A percentile compares a stretch with the other conserved stretches of the same genome.
Conservation (phyloP, 1,140 invertebrate species). For the Elysia chlorotica region DNA sequence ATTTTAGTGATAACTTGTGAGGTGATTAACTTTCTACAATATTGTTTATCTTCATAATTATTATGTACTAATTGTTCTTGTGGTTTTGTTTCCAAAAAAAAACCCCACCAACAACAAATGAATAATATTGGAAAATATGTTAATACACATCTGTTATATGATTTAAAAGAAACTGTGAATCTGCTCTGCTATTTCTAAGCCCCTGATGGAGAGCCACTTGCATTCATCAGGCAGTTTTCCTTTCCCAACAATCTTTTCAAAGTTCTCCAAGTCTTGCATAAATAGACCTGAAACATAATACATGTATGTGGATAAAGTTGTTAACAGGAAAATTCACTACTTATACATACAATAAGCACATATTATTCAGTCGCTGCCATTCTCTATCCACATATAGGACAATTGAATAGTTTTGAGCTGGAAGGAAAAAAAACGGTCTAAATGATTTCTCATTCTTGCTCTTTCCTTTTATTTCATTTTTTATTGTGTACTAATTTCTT, state of each 20-base stretch:
- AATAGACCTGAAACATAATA: conserved; percentile 9
- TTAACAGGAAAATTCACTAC: background rate
- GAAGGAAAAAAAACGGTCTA: background rate
- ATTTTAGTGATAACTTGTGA: no score
- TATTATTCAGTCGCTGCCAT: background rate
- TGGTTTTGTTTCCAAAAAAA: no score
- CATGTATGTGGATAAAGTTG: background rate
- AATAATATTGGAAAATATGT: no score
- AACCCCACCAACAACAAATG: no score
- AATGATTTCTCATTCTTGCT: background rate
- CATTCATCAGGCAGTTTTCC: background rate
- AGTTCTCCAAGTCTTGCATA: conserved; percentile 9
- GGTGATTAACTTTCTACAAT: no score
- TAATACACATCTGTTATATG: no score
- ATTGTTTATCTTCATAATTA: no score
- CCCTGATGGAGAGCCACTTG: background rate
- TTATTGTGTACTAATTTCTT: no score
- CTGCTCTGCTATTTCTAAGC: conserved; percentile 11
- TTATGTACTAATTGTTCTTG: no score
- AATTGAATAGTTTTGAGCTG: background rate
- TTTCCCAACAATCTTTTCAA: background rate
- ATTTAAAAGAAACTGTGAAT: conserved; percentile 9
- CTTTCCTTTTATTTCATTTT: background rate
- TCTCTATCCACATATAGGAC: background rate
- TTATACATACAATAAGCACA: background rate